Evolutionary conservation across 2,797 vertebrate genomes (phyloP).

Genomic region (Gallinago nigripennis): DNA sequence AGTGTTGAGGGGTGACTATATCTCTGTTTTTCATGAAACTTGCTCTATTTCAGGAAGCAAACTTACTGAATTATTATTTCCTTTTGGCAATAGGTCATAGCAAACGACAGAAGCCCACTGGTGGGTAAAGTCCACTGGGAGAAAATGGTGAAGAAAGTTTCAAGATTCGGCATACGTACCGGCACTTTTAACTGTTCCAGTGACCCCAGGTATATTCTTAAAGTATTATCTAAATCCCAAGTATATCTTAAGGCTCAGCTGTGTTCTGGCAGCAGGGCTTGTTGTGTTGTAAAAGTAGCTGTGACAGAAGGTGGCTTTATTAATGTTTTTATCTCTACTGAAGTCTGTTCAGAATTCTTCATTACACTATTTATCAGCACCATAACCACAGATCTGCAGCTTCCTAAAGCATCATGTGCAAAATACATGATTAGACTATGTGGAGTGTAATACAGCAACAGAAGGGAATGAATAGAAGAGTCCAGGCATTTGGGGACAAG

Average conservation of each 20-base stretch:
- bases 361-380: slow-evolving; percentile 16
- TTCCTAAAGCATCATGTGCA: neutral
- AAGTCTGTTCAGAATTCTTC: slow-evolving; percentile 11
- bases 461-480: neutral
- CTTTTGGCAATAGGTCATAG: slow-evolving; percentile 85
- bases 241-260: neutral
- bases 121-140: slow-evolving; percentile 92
- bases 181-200: slow-evolving; percentile 97
- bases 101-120: slow-evolving; percentile 88
- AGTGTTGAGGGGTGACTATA: neutral
- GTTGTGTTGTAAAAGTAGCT: slow-evolving; percentile 1
- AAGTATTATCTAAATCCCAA: slow-evolving; percentile 26
- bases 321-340: neutral
- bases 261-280: neutral
- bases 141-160: slow-evolving; percentile 97
- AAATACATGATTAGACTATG: neutral
- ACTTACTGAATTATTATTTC: neutral
- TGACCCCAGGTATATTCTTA: slow-evolving; percentile 87
- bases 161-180: slow-evolving; percentile 94
- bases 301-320: slow-evolving; percentile 6
- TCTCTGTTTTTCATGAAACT: neutral
- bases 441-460: neutral
- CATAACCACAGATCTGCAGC: neutral
- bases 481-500: neutral
- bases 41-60: neutral